Percentiles rank a stretch among this genome's conserved stretches.
Conservation (phyloP, 2,888 invertebrate species). For the Monopis laevigella region DNA sequence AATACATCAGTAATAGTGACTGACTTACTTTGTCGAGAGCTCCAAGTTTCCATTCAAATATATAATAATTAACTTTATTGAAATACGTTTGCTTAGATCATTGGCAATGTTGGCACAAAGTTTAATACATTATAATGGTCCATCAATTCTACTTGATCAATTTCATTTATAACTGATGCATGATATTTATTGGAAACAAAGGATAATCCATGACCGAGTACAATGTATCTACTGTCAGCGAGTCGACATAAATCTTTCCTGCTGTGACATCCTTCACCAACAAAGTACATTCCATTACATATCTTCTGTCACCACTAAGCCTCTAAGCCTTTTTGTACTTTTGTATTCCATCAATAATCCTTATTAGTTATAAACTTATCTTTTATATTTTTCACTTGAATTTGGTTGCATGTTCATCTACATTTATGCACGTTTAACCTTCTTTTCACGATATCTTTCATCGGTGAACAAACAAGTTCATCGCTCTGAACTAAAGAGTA, state of each 20-base stretch:
- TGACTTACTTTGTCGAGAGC: too few species aligned
- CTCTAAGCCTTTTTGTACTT: constrained; percentile 39
- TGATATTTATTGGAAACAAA: constrained; percentile 32
- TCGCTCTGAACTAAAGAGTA: constrained; percentile 24
- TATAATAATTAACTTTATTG: too few species aligned
- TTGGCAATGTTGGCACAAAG: too few species aligned
- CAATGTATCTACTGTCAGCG: constrained; percentile 46
- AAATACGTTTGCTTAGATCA: too few species aligned
- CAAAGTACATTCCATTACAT: constrained; percentile 26
- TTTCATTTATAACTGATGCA: constrained; percentile 12
- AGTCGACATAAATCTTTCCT: constrained; percentile 56
- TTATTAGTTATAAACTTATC: constrained; percentile 5
- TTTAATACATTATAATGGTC: too few species aligned
- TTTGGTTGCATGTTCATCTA: too few species aligned
- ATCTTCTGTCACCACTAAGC: constrained; percentile 43
- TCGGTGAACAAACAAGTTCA: constrained; percentile 27
- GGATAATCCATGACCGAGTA: constrained; percentile 53
- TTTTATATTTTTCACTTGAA: too few species aligned
- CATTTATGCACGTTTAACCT: constrained; percentile 1
- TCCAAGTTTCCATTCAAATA: too few species aligned
- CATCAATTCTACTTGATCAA: too few species aligned
- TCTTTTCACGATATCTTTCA: constrained; percentile 5
- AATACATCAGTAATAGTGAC: constrained; percentile 24
- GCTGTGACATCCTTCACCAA: constrained; percentile 43
- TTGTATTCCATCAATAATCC: neutral